phyloP scores from a whole-genome alignment of 1,140 invertebrate genomes.

The Brevipalpus yothersi region DNA sequence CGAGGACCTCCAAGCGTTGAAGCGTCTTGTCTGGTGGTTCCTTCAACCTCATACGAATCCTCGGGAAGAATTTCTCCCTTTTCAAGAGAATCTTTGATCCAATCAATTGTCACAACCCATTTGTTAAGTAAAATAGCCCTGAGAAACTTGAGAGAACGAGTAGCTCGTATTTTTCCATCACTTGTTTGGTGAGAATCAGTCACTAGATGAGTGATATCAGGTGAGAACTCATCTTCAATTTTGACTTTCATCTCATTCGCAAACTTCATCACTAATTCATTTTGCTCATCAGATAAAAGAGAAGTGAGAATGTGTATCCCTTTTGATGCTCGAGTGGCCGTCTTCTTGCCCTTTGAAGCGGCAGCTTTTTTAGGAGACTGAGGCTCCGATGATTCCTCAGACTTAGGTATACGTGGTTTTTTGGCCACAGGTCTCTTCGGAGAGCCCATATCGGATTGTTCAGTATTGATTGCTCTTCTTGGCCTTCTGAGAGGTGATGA shows the following conservation, averaged over 20 bases:
- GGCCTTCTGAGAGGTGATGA: not conserved
- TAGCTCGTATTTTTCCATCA: not conserved
- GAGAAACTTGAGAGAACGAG: not conserved
- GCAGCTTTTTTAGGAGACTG: not conserved
- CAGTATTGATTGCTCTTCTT: not conserved
- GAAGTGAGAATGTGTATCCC: not conserved
- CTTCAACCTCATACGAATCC: not conserved
- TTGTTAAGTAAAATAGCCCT: not conserved
- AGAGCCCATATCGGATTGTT: not conserved
- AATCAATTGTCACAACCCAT: not conserved
- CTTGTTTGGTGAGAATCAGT: not conserved
- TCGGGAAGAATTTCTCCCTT: not conserved
- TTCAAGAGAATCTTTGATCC: not conserved
- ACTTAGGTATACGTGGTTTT: not conserved
- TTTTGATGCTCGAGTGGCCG: not conserved
- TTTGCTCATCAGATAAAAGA: not conserved
- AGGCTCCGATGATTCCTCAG: not conserved
- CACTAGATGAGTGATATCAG: not conserved
- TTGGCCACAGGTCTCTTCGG: not conserved
- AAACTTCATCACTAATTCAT: not conserved
- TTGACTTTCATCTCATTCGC: not conserved
- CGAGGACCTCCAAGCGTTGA: not conserved
- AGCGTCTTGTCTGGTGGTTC: not conserved
- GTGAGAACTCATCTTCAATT: not conserved
- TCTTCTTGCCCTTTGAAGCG: not conserved